Percentiles rank a stretch among this genome's conserved stretches.
Conservation (phyloP, 2,888 invertebrate species). For the Tenthredo notha region DNA sequence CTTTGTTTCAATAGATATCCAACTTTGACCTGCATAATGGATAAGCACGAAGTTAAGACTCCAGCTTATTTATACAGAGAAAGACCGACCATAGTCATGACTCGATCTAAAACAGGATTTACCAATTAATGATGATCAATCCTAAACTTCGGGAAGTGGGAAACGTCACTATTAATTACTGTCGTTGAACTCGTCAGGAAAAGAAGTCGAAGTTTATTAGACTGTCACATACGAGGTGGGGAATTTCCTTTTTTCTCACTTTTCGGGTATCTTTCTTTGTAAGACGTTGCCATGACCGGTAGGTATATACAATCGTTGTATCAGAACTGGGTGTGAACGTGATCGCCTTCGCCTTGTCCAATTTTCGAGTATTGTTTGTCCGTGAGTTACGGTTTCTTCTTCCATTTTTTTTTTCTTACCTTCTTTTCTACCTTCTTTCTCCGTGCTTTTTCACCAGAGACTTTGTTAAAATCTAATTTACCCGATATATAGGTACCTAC, state of each 20-base stretch:
- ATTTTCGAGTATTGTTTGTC: constrained; percentile 52
- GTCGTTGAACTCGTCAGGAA: neutral
- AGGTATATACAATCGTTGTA: constrained; percentile 13
- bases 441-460: neutral
- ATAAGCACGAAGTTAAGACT: neutral
- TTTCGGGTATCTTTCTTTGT: neutral
- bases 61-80: neutral
- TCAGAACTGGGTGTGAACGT: constrained; percentile 42
- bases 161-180: neutral
- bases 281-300: neutral
- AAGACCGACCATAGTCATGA: neutral
- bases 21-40: constrained; percentile 36
- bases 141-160: neutral
- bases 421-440: neutral
- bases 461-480: constrained; percentile 48
- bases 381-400: constrained; percentile 33
- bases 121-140: constrained; percentile 7
- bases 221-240: neutral
- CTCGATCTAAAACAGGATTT: neutral
- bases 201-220: neutral
- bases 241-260: neutral
- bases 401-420: neutral
- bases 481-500: constrained; percentile 23
- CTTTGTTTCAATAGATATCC: constrained; percentile 34
- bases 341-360: constrained; percentile 33